Evolutionary conservation across 1,140 invertebrate genomes (phyloP), one percentile per base, ranked within the genome.

Genomic region (Steinernema feltiae): DNA sequence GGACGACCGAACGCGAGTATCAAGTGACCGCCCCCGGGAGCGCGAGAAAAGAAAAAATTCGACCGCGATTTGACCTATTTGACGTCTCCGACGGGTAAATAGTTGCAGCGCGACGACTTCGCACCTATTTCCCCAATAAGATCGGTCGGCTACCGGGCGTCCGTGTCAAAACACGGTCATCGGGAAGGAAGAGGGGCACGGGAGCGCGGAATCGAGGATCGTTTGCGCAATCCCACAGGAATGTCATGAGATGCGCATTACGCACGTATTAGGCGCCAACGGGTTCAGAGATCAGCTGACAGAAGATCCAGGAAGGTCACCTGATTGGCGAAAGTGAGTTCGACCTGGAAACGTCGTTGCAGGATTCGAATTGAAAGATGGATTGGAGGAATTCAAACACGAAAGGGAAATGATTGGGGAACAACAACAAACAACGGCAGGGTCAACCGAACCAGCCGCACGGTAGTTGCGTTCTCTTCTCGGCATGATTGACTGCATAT

Each of bases 41-140:
- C n/a, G n/a, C n/a, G n/a, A n/a, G n/a, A n/a, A 41, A 41, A 41
- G 53, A 63, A 63, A 63, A 63, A 63, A 63, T 63, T 63, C 53
- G 53, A 41, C 35, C 35, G 35, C 53, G 53, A 63, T 21, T 63
- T 63, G 53, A 63, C 53, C 53, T 63, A 63, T 27, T n/a, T 15
- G 24, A 63, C 53, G 53, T n/a, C 53, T 3, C 53, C 53, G n/a
- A 46, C 41, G 53, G 53, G 53, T 63, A 63, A 63, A 63, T 63
- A 63, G 53, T 63, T 63, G 53, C 53, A 63, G 35, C 35, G 35
- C 35, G 35, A 18, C 35, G 35, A 41, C 35, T 41, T 41, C 35
- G 53, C 53, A 63, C 53, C 53, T 63, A 63, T 63, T 63, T 15
- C 53, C 53, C 53, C 24, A 63, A 63, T 63, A 63, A 63, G 53